Percentiles rank a stretch among this genome's conserved stretches.
These are phyloP conservation scores for Opisthograptis luteolata DNA, from an alignment of 2,888 invertebrate species.

Conservation along the genomic window DNA sequence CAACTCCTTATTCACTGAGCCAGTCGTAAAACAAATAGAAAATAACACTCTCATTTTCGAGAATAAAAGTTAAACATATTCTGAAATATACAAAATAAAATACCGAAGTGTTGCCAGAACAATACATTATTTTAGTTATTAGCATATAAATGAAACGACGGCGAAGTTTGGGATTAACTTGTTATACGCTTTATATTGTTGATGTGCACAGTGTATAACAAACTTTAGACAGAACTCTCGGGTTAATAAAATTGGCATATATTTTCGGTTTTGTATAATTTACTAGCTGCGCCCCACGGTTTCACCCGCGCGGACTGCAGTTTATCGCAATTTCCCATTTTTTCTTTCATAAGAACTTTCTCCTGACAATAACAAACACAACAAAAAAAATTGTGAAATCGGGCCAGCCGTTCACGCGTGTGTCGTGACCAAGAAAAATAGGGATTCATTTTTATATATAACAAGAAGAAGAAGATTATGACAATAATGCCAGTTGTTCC, in stretches of 20 bases:
- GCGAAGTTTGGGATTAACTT: constrained; percentile 10
- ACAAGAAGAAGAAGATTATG: no score
- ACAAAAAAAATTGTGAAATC: no score
- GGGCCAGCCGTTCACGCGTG: no score
- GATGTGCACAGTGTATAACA: neutral
- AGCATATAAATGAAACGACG: constrained; percentile 17
- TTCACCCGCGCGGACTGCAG: no score
- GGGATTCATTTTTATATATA: no score
- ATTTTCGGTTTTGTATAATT: no score
- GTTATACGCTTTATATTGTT: neutral
- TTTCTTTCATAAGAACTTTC: no score
- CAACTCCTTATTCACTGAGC: neutral
- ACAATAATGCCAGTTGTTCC: no score
- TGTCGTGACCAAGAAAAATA: no score
- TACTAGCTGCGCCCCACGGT: no score
- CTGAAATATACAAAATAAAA: constrained; percentile 16
- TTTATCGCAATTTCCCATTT: no score
- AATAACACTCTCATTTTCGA: constrained; percentile 8
- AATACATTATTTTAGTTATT: constrained; percentile 10
- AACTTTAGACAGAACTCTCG: neutral
- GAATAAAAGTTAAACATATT: constrained; percentile 11
- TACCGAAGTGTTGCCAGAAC: constrained; percentile 2
- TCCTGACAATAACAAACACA: no score
- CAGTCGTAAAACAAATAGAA: constrained; percentile 8
- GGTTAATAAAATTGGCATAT: neutral